These are phyloP conservation scores for Globia sparganii DNA, from an alignment of 2,888 invertebrate genomes.

Conservation along the genomic window DNA sequence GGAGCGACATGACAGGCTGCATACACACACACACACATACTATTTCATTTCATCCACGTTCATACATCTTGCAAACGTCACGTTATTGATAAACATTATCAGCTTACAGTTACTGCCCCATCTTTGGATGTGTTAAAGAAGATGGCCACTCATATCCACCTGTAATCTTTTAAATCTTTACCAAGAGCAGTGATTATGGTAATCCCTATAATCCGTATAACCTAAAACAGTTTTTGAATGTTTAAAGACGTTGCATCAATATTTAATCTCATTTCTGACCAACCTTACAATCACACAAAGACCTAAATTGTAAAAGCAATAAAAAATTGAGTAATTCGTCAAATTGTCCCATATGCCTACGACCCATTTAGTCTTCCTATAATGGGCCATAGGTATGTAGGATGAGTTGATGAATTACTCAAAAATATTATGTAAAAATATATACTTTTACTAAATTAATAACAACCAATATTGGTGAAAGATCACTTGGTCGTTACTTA, in stretches of 20 bases:
- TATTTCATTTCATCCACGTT: not conserved
- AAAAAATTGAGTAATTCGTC: too few species aligned
- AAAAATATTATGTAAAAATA: not conserved
- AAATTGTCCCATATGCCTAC: too few species aligned
- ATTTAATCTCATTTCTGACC: not conserved
- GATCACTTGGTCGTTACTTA: constrained; percentile 23
- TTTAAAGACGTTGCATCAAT: not conserved
- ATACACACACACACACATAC: not conserved
- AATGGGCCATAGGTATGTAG: too few species aligned
- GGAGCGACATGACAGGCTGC: not conserved
- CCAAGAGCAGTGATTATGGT: not conserved
- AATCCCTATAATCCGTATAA: not conserved
- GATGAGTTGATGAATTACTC: too few species aligned
- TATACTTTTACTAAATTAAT: constrained; percentile 28
- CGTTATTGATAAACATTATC: not conserved
- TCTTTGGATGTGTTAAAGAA: not conserved
- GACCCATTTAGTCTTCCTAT: too few species aligned
- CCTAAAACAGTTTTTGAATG: not conserved
- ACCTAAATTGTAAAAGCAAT: too few species aligned
- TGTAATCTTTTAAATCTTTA: not conserved
- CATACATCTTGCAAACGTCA: not conserved
- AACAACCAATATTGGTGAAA: constrained; percentile 20
- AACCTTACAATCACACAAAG: not conserved
- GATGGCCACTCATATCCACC: not conserved
- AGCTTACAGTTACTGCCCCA: too few species aligned